Conservation (phyloP, 2,113 vertebrate genomes). For the Verasper variegatus region DNA sequence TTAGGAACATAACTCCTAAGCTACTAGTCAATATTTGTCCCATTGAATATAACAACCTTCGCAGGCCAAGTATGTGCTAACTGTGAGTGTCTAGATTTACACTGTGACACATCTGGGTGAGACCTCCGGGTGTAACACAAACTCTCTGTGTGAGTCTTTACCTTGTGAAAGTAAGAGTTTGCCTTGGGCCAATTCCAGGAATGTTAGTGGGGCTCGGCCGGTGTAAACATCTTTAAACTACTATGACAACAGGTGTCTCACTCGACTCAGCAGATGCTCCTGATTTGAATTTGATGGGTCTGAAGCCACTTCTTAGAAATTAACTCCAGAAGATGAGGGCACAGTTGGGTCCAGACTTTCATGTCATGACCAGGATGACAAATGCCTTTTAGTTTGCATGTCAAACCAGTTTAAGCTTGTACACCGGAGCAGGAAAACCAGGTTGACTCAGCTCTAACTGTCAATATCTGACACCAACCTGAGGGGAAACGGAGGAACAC, state of each 20-base stretch:
- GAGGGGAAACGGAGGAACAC: too few species aligned
- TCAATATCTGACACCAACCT: too few species aligned
- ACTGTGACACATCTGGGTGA: constrained; percentile 16
- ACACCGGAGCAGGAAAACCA: too few species aligned
- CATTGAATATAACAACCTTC: constrained; percentile 21
- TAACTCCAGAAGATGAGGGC: too few species aligned
- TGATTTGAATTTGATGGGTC: too few species aligned
- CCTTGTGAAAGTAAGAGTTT: neutral
- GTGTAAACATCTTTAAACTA: neutral
- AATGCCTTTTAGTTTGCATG: too few species aligned
- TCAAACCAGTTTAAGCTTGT: too few species aligned
- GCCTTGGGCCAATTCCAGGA: constrained; percentile 18
- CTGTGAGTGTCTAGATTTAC: neutral
- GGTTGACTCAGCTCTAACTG: too few species aligned
- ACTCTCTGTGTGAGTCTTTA: neutral
- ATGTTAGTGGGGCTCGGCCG: neutral
- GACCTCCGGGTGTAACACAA: constrained; percentile 8
- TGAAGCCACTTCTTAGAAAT: too few species aligned
- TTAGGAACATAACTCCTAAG: neutral
- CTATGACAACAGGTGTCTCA: neutral
- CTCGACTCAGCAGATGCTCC: neutral
- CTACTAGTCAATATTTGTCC: neutral
- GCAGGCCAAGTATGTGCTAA: neutral
- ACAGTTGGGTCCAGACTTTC: too few species aligned
- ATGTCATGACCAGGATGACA: too few species aligned